Base-by-base conservation (phyloP, 2,113 vertebrate genomes). In the Noturus placidus region DNA sequence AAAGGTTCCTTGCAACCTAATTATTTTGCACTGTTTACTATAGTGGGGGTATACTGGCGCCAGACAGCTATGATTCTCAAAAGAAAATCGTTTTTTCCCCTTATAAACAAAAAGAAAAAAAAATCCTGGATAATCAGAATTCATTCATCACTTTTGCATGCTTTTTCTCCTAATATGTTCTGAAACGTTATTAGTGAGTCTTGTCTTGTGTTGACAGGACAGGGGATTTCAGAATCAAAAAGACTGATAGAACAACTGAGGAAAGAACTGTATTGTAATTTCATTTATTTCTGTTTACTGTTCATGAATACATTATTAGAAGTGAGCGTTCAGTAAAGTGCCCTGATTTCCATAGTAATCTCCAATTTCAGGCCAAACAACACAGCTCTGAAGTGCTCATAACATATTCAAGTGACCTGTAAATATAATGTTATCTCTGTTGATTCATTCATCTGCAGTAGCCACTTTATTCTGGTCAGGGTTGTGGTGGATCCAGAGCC, bases 21-120 rank as follows among this genome's bases (percentile, higher is more conserved):
- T 94, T 93, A 94, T 94, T 94, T 93, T 93, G 90, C 92, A 90
- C 88, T 94, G 94, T 95, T 96, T 95, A 94, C 94, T 92, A 93
- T 93, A 94, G 90, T 91, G 91, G 94, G 93, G 89, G 92, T 93
- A 91, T 85, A 80, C 92, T 94, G 93, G 94, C 92, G 93, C 93
- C 95, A 94, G 92, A 91, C 91, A 65, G 35, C 70, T 74, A 22
- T 11, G 70, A 74, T 42, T 74, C 70, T 87, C 91, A 90, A 93
- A 93, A 92, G 90, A 92, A 42, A 25, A 42, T 1, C 3, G 35
- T 10, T 15, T 17, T 33, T 33, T 33, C 14, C 13, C n/a, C 65
- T 90, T 76, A 89, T 91, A 89, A 91, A 91, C 92, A 93, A 93
- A 92, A 91, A 95, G 93, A 50, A 50, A 27, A 38, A 70, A 20